These are phyloP conservation scores for Apistogramma diplotaenia DNA, from an alignment of 2,113 vertebrate genomes.

Conservation along the genomic window DNA sequence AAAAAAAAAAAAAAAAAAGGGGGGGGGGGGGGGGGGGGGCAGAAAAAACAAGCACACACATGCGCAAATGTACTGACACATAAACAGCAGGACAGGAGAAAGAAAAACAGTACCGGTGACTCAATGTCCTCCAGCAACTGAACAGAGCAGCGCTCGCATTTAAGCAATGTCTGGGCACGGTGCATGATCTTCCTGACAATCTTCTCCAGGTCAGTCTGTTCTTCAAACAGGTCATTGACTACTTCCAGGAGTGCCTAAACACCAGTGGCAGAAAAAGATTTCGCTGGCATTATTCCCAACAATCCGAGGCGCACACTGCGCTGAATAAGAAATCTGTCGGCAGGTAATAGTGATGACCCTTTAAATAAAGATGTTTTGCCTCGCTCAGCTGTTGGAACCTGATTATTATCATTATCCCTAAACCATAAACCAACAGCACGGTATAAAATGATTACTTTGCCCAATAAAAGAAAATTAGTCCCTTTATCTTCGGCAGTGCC, in stretches of 20 bases:
- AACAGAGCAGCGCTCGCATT: slow-evolving; percentile 97
- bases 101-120: slow-evolving; percentile 83
- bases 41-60: not conserved
- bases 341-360: not conserved
- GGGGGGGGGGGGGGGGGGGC: not conserved
- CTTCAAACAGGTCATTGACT: slow-evolving; percentile 98
- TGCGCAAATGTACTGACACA: not conserved
- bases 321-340: slow-evolving; percentile 16
- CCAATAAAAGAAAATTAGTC: slow-evolving; percentile 56
- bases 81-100: not conserved
- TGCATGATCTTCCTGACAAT: slow-evolving; percentile 99
- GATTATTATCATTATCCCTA: slow-evolving; percentile 36
- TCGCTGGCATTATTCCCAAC: not conserved
- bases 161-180: slow-evolving; percentile 93
- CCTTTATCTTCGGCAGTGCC: slow-evolving; percentile 48
- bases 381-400: slow-evolving; percentile 14
- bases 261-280: slow-evolving; percentile 15
- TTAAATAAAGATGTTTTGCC: slow-evolving; percentile 34
- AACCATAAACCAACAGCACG: slow-evolving; percentile 39
- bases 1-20: not conserved
- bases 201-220: slow-evolving; percentile 99
- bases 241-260: slow-evolving; percentile 93
- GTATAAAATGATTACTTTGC: slow-evolving; percentile 35
- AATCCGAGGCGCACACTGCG: not conserved
- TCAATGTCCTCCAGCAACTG: slow-evolving; percentile 96